A percentile compares a stretch with the other conserved stretches of the same genome.
Conservation (phyloP, 2,888 invertebrate species). For the Lomographa bimaculata region DNA sequence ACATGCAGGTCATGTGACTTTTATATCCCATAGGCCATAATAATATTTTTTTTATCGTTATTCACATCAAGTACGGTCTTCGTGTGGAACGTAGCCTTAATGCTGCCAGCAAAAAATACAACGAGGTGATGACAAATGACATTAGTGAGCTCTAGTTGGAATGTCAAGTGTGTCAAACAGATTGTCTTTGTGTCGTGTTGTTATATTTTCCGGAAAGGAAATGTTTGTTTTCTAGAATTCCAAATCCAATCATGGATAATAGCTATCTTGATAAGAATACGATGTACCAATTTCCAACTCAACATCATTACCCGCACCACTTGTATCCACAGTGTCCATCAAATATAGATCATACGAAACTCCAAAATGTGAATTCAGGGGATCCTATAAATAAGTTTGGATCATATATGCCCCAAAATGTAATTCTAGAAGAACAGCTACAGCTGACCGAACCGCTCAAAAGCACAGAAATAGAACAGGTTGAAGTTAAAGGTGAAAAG, state of each 20-base stretch:
- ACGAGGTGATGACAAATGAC: too few relatives aligned
- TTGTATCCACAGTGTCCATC: constrained; percentile 38
- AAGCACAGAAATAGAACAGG: constrained; percentile 1
- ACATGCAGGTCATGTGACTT: too few relatives aligned
- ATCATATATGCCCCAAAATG: constrained; percentile 23
- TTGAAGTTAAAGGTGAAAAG: constrained; percentile 11
- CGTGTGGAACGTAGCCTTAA: too few relatives aligned
- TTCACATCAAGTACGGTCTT: too few relatives aligned
- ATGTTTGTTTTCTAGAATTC: neutral
- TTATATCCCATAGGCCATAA: too few relatives aligned
- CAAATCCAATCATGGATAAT: constrained; percentile 3
- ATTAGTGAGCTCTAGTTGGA: too few relatives aligned
- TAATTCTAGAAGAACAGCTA: constrained; percentile 14
- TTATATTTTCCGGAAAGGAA: too few relatives aligned
- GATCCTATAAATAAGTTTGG: constrained; percentile 23
- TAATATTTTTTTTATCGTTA: too few relatives aligned
- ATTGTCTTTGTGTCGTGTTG: too few relatives aligned
- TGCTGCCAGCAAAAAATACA: too few relatives aligned
- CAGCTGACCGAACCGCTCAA: constrained; percentile 9
- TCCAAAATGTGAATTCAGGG: constrained; percentile 22
- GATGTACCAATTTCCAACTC: constrained; percentile 62
- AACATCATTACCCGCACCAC: constrained; percentile 39
- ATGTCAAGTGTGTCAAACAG: too few relatives aligned
- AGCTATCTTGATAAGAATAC: constrained; percentile 8
- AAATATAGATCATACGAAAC: constrained; percentile 31